Evolutionary conservation across 2,888 invertebrate species (phyloP).

Genomic region (Drosophila paranaensis): DNA sequence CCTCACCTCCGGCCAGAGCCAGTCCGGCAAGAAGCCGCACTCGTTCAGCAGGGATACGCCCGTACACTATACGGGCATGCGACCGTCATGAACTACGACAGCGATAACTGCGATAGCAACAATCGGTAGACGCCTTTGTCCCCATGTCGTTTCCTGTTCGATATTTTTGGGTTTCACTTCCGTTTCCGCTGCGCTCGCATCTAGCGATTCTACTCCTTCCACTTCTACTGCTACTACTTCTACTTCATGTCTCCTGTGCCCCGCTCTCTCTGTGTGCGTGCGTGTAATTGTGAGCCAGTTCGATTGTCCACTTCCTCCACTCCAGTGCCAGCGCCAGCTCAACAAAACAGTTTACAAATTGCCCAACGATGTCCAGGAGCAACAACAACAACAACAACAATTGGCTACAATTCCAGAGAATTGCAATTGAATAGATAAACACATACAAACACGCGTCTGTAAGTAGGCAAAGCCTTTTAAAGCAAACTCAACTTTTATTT

Average conservation of each 20-base stretch:
- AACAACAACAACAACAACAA: constrained; percentile 16
- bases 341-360: constrained; percentile 15
- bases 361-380: constrained; percentile 15
- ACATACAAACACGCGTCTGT: constrained; percentile 43
- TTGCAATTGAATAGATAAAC: constrained; percentile 20
- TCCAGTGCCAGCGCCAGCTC: constrained; percentile 10
- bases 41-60: constrained; percentile 86
- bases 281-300: constrained; percentile 28
- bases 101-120: constrained; percentile 2
- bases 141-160: constrained; percentile 23
- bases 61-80: constrained; percentile 84
- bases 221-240: constrained; percentile 6
- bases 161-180: constrained; percentile 48
- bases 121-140: constrained; percentile 4
- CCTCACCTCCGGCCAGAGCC: constrained; percentile 89
- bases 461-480: constrained; percentile 55
- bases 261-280: constrained; percentile 30
- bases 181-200: constrained; percentile 48
- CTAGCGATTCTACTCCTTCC: constrained; percentile 5
- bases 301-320: constrained; percentile 19
- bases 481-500: neutral
- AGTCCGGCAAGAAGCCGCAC: constrained; percentile 88
- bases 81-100: constrained; percentile 73
- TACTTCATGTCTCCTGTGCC: constrained; percentile 20
- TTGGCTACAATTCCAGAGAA: constrained; percentile 24